These are phyloP conservation scores for Elgonia sp. DNA, from an alignment of 2,888 invertebrate genomes.

Conservation along the genomic window DNA sequence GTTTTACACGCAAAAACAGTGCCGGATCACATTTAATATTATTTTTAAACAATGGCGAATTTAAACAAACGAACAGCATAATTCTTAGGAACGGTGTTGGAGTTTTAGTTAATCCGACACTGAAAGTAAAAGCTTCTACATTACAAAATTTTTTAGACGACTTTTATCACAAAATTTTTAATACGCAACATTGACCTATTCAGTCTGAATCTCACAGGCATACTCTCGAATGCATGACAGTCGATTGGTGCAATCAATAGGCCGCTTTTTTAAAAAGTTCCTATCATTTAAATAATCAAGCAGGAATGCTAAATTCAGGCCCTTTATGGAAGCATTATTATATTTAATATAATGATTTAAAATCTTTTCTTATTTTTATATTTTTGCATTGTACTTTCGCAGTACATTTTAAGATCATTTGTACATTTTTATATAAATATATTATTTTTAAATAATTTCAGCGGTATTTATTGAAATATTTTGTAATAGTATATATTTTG, in stretches of 20 bases:
- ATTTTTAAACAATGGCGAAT: neutral
- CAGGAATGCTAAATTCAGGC: constrained; percentile 83
- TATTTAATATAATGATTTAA: constrained; percentile 77
- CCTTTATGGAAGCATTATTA: constrained; percentile 84
- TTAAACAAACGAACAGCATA: neutral
- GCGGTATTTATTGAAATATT: constrained; percentile 3
- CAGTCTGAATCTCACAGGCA: constrained; percentile 84
- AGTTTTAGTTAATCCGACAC: constrained; percentile 9
- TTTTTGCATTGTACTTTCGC: constrained; percentile 21
- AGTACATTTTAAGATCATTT: constrained; percentile 22
- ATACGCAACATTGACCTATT: constrained; percentile 73
- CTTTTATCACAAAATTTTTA: constrained; percentile 62
- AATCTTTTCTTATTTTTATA: constrained; percentile 42
- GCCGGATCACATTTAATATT: constrained; percentile 2
- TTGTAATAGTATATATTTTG: no score
- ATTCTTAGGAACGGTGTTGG: constrained; percentile 34
- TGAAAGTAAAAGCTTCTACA: neutral
- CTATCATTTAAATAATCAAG: constrained; percentile 80
- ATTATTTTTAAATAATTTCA: neutral
- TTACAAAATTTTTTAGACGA: constrained; percentile 30
- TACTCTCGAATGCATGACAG: constrained; percentile 78
- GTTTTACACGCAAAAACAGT: constrained; percentile 18
- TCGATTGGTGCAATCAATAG: constrained; percentile 82
- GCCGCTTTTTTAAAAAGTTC: constrained; percentile 82
- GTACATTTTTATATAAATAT: constrained; percentile 7